phyloP scores from a whole-genome alignment of 2,797 vertebrate genomes.

The Poecilia picta region DNA sequence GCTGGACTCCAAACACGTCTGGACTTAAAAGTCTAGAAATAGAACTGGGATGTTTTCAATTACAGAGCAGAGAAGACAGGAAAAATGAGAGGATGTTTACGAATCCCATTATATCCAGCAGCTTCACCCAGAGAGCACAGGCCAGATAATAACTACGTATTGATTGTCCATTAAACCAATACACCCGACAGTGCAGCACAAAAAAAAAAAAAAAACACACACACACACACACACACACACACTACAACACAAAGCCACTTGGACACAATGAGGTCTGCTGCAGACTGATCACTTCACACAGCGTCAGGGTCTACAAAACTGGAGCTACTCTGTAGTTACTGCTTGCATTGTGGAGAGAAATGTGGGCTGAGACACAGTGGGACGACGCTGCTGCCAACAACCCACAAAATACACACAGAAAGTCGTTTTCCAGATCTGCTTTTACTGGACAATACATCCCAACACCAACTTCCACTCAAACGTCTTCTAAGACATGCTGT shows the following conservation, averaged over 20 bases:
- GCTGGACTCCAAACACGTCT: conserved; percentile 25
- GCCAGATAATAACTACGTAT: conserved; percentile 79
- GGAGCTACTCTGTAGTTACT: conserved; percentile 22
- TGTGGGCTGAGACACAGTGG: conserved; percentile 19
- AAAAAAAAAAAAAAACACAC: conserved; percentile 10
- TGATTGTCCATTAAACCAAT: conserved; percentile 80
- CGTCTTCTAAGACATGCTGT: background rate
- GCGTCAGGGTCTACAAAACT: conserved; percentile 17
- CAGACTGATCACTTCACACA: conserved; percentile 48
- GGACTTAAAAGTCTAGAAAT: conserved; percentile 31
- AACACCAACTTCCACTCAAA: background rate
- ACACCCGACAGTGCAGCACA: conserved; percentile 49
- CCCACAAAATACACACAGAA: conserved; percentile 51
- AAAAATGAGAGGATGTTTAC: conserved; percentile 78
- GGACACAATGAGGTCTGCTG: conserved; percentile 40
- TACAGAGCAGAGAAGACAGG: conserved; percentile 64
- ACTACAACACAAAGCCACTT: conserved; percentile 47
- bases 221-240: no score
- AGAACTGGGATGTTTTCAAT: conserved; percentile 69
- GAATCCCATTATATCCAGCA: conserved; percentile 72
- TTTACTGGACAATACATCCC: background rate
- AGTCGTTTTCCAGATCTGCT: conserved; percentile 36
- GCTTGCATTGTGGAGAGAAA: conserved; percentile 29
- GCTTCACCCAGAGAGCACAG: conserved; percentile 59
- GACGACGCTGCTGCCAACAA: conserved; percentile 23